phyloP scores from a whole-genome alignment of 2,113 vertebrate genomes.

The Larimichthys crocea region DNA sequence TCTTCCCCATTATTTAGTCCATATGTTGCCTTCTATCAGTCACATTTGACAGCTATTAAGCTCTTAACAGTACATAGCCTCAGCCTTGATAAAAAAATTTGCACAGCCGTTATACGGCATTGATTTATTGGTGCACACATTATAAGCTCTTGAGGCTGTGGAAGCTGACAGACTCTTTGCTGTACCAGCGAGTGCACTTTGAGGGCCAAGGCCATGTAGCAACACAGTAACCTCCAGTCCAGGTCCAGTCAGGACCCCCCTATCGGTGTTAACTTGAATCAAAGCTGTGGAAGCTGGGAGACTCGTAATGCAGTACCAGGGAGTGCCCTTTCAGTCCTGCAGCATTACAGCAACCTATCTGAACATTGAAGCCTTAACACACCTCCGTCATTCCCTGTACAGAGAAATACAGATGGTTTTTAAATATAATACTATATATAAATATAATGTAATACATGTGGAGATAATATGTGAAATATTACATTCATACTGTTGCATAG shows the following conservation, averaged over 20 bases:
- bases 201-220: neutral
- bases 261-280: neutral
- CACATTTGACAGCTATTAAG: neutral
- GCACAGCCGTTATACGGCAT: neutral
- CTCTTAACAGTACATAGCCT: neutral
- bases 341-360: neutral
- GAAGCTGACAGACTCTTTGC: neutral
- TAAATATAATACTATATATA: neutral
- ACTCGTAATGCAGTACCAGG: constrained; percentile 26
- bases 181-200: neutral
- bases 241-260: neutral
- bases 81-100: neutral
- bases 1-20: neutral
- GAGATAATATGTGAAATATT: neutral
- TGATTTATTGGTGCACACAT: neutral
- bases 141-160: neutral
- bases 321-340: constrained; percentile 37
- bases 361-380: neutral
- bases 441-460: too few species aligned
- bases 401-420: neutral
- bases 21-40: neutral
- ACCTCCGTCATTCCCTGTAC: neutral
- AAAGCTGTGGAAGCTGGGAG: constrained; percentile 41
- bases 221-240: neutral
- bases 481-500: neutral